phyloP scores from a whole-genome alignment of 2,888 invertebrate species.

The Chrysotoxum bicinctum region DNA sequence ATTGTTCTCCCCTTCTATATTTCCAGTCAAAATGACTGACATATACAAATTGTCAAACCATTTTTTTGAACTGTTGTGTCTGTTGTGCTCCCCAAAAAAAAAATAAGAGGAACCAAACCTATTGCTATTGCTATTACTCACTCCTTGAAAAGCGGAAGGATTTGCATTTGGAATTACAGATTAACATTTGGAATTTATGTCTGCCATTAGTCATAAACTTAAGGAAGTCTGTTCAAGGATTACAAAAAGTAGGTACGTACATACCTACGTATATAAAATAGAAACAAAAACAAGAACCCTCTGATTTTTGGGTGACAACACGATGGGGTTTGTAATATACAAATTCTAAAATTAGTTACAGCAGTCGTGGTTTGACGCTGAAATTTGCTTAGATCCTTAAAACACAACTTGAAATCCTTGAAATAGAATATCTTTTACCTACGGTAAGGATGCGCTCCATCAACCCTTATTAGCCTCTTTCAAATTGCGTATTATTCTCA shows the following conservation, averaged over 20 bases:
- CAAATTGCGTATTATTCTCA: constrained; percentile 31
- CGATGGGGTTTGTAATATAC: background rate
- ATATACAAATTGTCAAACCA: constrained; percentile 52
- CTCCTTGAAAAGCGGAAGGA: constrained; percentile 39
- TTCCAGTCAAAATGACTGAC: constrained; percentile 50
- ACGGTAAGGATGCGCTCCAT: constrained; percentile 37
- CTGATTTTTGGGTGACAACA: constrained; percentile 30
- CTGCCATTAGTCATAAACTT: constrained; percentile 68
- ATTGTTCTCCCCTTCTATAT: background rate
- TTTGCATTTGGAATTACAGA: constrained; percentile 69
- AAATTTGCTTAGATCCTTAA: constrained; percentile 3
- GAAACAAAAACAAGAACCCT: background rate
- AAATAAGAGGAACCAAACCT: constrained; percentile 1
- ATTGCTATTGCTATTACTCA: constrained; percentile 51
- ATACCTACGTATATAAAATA: background rate
- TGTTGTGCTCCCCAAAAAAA: background rate
- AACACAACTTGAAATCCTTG: constrained; percentile 2
- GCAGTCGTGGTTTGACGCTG: constrained; percentile 50
- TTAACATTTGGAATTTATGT: constrained; percentile 69
- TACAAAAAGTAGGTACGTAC: constrained; percentile 22
- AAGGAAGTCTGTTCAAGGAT: constrained; percentile 50
- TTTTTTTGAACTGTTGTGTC: constrained; percentile 22
- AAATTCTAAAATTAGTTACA: constrained; percentile 6
- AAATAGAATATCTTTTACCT: constrained; percentile 9
- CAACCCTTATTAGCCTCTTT: constrained; percentile 69